phyloP scores from a whole-genome alignment of 2,888 invertebrate species.

The Campaea margaritaria region DNA sequence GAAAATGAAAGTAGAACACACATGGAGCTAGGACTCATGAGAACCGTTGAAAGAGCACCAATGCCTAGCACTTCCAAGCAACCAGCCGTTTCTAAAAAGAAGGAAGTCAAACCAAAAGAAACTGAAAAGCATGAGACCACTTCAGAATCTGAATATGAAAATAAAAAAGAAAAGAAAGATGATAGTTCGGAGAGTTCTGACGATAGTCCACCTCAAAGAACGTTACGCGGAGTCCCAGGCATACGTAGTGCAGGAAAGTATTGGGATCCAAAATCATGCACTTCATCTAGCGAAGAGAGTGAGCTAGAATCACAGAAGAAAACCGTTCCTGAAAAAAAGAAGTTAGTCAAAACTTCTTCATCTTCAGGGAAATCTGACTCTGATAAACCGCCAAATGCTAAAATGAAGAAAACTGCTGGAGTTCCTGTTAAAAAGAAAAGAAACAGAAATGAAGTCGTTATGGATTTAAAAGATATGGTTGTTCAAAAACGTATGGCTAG shows the following conservation, averaged over 20 bases:
- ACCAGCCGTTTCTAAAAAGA: conserved; percentile 67
- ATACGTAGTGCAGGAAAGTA: conserved; percentile 91
- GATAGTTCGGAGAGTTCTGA: conserved; percentile 82
- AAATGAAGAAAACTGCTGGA: conserved; percentile 75
- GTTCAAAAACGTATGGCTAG: conserved; percentile 96
- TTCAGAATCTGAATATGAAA: conserved; percentile 81
- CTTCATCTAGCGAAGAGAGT: conserved; percentile 86
- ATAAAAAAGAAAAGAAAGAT: conserved; percentile 71
- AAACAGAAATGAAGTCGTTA: conserved; percentile 87
- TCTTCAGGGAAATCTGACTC: conserved; percentile 77
- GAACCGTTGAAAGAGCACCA: conserved; percentile 75
- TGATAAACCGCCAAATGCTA: conserved; percentile 73
- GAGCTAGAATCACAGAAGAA: conserved; percentile 78
- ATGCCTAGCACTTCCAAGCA: conserved; percentile 83
- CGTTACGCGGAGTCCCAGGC: conserved; percentile 89
- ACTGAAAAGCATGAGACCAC: conserved; percentile 75
- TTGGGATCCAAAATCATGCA: conserved; percentile 92
- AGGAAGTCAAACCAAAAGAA: conserved; percentile 73
- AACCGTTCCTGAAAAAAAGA: conserved; percentile 72
- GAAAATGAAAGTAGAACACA: conserved; percentile 94
- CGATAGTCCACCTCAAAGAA: conserved; percentile 84
- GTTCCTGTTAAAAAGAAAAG: conserved; percentile 82
- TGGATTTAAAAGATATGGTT: conserved; percentile 94
- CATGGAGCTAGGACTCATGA: conserved; percentile 86
- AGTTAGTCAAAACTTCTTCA: conserved; percentile 61